Base-by-base conservation (phyloP, 2,888 invertebrate species). In the Phlogophora meticulosa region DNA sequence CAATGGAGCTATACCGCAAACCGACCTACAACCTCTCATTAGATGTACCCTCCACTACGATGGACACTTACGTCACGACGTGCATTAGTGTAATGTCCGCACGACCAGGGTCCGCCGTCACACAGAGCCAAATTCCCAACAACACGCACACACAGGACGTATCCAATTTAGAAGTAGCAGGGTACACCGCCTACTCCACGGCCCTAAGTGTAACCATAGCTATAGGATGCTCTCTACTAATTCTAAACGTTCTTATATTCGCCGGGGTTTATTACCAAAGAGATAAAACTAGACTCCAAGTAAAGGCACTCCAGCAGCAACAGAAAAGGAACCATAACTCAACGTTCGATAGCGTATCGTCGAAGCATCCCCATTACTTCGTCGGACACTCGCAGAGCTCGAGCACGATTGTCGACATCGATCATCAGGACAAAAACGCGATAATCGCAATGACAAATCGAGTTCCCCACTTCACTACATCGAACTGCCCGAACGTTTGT, bases 221-320 rank as follows among this genome's bases (percentile, higher is more conserved):
- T 17, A 97, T 98, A 36, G 98, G 98, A 9, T 98, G 98, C 87
- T 97, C 98, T 0, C 92, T 98, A 52, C 95, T 98, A 42, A 97
- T 98, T 65, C 93, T 98, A 5, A 98, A 98, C 90, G 97, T 98
- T 38, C 93, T 98, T 20, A 98, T 98, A 78, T 98, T 98, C 85
- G 98, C 98, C 49, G 98, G 98, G 0, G 97, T 98, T 11, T 98
- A 98, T 90, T 98, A 98, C 86, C 98, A 98, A 90, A 92, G 97
- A 63, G 97, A 97, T 84, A 97, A 97, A 90, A 97, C 97, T 32
- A 94, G 97, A 78, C 96, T 97, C 85, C 98, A 98, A 90, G 98
- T 98, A 51, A 98, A 98, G 94, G 95, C 95, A 9, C 85, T 96
- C 5, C 98, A 98, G 88, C 97, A 98, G 87, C 97, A 97, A 86